Conservation (phyloP, 2,113 vertebrate genomes). For the Oceanites oceanicus region DNA sequence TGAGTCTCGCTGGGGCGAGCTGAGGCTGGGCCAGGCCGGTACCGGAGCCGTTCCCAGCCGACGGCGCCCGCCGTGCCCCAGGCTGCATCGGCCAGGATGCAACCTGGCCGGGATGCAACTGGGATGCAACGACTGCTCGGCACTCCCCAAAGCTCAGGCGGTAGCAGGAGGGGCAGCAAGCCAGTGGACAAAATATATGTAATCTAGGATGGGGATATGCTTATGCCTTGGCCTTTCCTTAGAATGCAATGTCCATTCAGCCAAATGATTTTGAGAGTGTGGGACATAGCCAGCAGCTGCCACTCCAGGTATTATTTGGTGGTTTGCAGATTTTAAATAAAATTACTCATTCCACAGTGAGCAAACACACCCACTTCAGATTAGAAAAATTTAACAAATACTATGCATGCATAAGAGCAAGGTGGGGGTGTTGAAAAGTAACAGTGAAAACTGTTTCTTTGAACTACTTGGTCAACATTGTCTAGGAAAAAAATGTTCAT, state of each 20-base stretch:
- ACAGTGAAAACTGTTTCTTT: neutral
- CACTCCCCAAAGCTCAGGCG: neutral
- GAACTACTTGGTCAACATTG: neutral
- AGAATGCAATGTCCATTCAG: neutral
- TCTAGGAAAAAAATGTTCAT: neutral
- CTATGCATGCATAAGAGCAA: neutral
- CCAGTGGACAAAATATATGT: neutral
- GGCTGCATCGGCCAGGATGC: neutral
- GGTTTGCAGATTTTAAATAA: neutral
- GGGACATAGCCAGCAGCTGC: neutral
- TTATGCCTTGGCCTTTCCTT: neutral
- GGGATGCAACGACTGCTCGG: neutral
- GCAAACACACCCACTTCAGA: neutral
- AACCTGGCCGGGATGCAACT: neutral
- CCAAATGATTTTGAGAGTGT: neutral
- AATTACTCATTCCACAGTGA: neutral
- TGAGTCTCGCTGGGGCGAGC: rapidly evolving
- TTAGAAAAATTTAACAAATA: neutral
- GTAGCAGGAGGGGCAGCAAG: neutral
- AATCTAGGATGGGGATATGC: neutral
- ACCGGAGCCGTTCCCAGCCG: neutral
- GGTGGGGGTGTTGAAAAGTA: neutral
- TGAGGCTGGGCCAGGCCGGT: neutral
- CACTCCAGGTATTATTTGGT: neutral
- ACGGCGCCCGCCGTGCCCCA: rapidly evolving